Conservation (phyloP, 2,888 invertebrate species). For the Philereme vetulata region DNA sequence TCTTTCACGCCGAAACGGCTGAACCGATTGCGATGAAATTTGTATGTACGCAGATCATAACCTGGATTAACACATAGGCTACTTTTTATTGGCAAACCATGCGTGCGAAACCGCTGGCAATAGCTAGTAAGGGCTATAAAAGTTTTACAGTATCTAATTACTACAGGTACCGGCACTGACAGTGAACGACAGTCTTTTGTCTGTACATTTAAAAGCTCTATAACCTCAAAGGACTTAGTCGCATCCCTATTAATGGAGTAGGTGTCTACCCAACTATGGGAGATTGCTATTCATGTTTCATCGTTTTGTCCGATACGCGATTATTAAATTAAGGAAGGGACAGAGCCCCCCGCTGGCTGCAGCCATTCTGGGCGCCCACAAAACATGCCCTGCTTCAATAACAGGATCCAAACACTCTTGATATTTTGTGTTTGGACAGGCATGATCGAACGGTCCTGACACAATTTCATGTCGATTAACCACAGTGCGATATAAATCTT, state of each 20-base stretch:
- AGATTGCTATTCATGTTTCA: slow-evolving; percentile 36
- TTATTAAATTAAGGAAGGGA: slow-evolving; percentile 71
- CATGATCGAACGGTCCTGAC: slow-evolving; percentile 51
- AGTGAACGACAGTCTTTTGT: background rate
- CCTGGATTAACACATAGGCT: too few relatives aligned
- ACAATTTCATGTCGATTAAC: slow-evolving; percentile 34
- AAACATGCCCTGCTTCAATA: slow-evolving; percentile 51
- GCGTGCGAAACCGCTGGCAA: too few relatives aligned
- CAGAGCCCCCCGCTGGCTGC: slow-evolving; percentile 59
- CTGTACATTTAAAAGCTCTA: background rate
- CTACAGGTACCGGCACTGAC: background rate
- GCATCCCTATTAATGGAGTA: slow-evolving; percentile 33
- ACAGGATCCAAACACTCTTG: slow-evolving; percentile 52
- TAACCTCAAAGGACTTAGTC: slow-evolving; percentile 13
- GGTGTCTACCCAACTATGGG: slow-evolving; percentile 12
- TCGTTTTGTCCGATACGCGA: slow-evolving; percentile 51
- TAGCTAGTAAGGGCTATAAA: too few relatives aligned
- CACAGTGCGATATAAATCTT: slow-evolving; percentile 18
- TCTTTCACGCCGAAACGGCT: too few relatives aligned
- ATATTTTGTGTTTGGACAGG: slow-evolving; percentile 57
- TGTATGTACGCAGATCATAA: too few relatives aligned
- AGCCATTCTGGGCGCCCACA: slow-evolving; percentile 59
- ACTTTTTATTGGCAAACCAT: too few relatives aligned
- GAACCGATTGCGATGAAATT: too few relatives aligned
- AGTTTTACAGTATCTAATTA: too few relatives aligned